Base-by-base conservation (phyloP, 2,888 invertebrate species). In the Lasioglossum vierecki region DNA sequence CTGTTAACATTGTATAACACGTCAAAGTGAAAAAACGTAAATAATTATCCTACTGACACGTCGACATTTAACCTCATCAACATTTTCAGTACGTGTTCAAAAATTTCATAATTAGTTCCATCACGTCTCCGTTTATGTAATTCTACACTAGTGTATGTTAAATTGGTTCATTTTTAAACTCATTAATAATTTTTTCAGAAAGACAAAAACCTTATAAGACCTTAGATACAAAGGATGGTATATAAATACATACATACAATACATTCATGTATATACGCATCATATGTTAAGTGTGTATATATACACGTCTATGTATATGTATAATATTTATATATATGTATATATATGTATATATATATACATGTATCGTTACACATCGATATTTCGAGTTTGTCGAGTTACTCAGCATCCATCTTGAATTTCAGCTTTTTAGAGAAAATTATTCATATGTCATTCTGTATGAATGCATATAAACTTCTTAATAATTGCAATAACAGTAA, bases 351-450 rank as follows among this genome's bases (percentile, higher is more conserved):
- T 39, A 3, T 68, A 4, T 70, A 41, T n/a, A 72, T 49, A 57
- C 63, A 11, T 44, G 26, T 41, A 44, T 84, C 35, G 80, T 85
- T 85, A 76, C 75, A 72, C 84, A 86, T 84, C 85, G 85, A 84
- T 84, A 83, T 80, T 82, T 82, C 77, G 83, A 88, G 80, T 83
- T 30, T n/a, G 83, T 81, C 81, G 82, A 88, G 85, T 85, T 85
- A 70, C 74, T 46, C 53, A 82, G 76, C 82, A 49, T 78, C 84
- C 82, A 85, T 83, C 79, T 83, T 87, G 83, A 87, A 82, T 60
- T 74, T 79, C 79, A 74, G 80, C 41, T 71, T 85, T 79, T 77
- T 70, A 66, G 68, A 74, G 77, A 79, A 86, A 80, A 35, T 63
- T 76, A 79, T 53, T 82, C 77, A 68, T 73, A 68, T 74, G 80